These are phyloP conservation scores for Drosophila mauritiana DNA, from an alignment of 1,140 invertebrate species.

Conservation along the genomic window DNA sequence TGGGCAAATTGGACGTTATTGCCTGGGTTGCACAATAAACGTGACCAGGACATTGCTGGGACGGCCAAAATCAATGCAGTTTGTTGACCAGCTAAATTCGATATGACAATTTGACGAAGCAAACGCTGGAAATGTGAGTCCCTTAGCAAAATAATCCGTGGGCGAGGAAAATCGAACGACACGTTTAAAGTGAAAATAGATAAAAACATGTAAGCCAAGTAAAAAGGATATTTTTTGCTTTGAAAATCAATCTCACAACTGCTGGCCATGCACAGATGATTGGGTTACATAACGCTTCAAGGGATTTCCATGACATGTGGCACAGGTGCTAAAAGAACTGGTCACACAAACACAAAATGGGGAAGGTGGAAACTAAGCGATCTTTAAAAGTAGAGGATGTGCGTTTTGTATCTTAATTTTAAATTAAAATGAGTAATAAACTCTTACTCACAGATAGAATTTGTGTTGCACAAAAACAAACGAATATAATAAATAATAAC, in stretches of 20 bases:
- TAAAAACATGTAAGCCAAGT: neutral
- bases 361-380: no score
- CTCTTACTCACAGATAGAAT: no score
- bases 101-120: conserved; percentile 53
- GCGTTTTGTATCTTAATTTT: no score
- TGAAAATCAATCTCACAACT: conserved; percentile 12
- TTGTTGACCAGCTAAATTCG: conserved; percentile 51
- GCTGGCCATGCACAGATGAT: conserved; percentile 25
- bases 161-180: conserved; percentile 5
- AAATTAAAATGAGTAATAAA: no score
- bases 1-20: conserved; percentile 71
- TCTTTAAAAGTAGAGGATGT: neutral
- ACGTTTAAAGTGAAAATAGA: neutral
- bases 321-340: conserved; percentile 9
- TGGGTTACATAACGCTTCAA: conserved; percentile 28
- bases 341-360: conserved; percentile 1
- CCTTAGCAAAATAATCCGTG: conserved; percentile 1
- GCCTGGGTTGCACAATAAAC: conserved; percentile 50
- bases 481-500: conserved; percentile 13
- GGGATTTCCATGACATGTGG: conserved; percentile 6
- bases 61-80: conserved; percentile 48
- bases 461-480: neutral
- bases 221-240: conserved; percentile 8
- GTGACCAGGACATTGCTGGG: conserved; percentile 18
- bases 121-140: conserved; percentile 9